Base-by-base conservation (phyloP, 2,113 vertebrate genomes). In the Glaucidium brasilianum region DNA sequence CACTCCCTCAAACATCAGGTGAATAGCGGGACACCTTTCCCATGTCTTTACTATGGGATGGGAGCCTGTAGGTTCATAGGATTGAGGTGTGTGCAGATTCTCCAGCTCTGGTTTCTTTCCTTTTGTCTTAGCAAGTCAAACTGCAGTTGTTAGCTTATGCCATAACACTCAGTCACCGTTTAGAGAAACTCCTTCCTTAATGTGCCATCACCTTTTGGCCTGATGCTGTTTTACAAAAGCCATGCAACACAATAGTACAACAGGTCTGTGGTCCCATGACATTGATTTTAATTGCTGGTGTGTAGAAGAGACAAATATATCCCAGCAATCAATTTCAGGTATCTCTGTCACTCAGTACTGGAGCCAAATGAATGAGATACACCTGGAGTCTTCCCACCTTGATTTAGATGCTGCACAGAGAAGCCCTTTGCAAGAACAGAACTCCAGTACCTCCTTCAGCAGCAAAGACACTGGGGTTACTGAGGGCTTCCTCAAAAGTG, bases 11-110 rank as follows among this genome's bases (percentile, higher is more conserved):
- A 59, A 79, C 5, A 47, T 5, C 27, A 74, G 12, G 10, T 73
- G 29, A 77, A 52, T 3, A 74, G 8, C 3, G 0, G 11, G 27
- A 19, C 35, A 52, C 1, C 7, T 76, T 64, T 89, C 58, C 60
- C n/a, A 43, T 4, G 2, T 55, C 5, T 1, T 1, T 12, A 1
- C 25, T 79, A 4, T 2, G 1, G 35, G 4, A 41, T 29, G 29
- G 10, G 16, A 90, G 14, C 11, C 55, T 69, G 14, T 49, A 35
- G 5, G 5, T 30, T 78, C 32, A 47, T 1, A 50, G 39, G 23
- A 43, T 0, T 63, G 43, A 90, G 27, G 3, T 19, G 6, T 19
- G 6, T 25, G 29, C 13, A 63, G 30, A 26, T 81, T 71, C 22
- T 82, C 19, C 37, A 50, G 3, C 22, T 75, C 59, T 15, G 2